Percentiles rank a stretch among this genome's conserved stretches.
Conservation (phyloP, 2,797 vertebrate species). For the Mionectes olivaceus region DNA sequence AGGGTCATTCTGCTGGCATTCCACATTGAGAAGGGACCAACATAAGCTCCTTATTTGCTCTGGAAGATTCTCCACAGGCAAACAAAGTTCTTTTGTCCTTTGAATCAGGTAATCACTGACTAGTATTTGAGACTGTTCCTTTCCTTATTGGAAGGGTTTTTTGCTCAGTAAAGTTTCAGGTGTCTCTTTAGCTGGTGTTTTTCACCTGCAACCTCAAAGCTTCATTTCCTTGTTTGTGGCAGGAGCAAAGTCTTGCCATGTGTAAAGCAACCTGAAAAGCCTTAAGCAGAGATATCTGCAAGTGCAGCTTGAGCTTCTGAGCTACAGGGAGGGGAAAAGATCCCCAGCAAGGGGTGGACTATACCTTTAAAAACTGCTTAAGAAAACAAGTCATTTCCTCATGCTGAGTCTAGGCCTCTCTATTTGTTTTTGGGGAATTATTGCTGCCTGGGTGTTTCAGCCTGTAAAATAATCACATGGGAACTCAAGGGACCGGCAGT, state of each 20-base stretch:
- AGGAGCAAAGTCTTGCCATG: neutral
- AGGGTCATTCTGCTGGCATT: neutral
- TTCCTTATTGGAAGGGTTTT: neutral
- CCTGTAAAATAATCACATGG: neutral
- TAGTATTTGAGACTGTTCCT: neutral
- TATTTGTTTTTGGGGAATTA: neutral
- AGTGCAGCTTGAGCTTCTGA: neutral
- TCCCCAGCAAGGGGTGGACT: neutral
- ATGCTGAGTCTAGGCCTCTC: neutral
- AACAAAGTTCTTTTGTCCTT: neutral
- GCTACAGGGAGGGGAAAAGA: neutral
- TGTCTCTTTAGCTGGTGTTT: neutral
- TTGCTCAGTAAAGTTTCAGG: neutral
- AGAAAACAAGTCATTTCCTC: neutral
- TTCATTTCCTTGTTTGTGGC: neutral
- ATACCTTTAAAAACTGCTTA: neutral
- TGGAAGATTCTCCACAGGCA: neutral
- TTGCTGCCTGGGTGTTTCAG: neutral
- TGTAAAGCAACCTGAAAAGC: neutral
- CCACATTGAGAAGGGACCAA: neutral
- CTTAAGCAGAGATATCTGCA: neutral
- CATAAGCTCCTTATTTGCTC: accelerated
- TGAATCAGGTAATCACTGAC: neutral
- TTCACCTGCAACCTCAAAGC: neutral
- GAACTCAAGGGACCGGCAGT: neutral